A percentile compares a stretch with the other conserved stretches of the same genome.
Evolutionary conservation across 2,888 invertebrate genomes (phyloP).

Genomic region (Drosophila mercatorum): DNA sequence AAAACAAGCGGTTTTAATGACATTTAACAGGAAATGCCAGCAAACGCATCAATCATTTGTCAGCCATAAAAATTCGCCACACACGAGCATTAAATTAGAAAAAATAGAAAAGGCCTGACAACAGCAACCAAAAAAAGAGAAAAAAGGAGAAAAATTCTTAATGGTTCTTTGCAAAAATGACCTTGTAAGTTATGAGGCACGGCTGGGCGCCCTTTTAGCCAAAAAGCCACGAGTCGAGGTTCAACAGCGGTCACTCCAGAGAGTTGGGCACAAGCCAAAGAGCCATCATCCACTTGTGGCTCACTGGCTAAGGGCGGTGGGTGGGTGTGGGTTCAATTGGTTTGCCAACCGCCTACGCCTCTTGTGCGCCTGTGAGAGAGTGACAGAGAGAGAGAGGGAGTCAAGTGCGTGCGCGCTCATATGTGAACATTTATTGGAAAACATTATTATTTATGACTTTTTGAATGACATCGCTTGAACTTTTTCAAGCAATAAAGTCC

Average conservation of each 20-base stretch:
- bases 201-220: slow-evolving; percentile 57
- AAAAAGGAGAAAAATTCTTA: slow-evolving; percentile 48
- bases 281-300: slow-evolving; percentile 56
- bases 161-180: slow-evolving; percentile 73
- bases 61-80: slow-evolving; percentile 81
- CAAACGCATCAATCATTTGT: slow-evolving; percentile 80
- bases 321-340: slow-evolving; percentile 57
- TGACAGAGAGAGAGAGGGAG: slow-evolving; percentile 6
- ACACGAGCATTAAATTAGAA: slow-evolving; percentile 71
- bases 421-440: slow-evolving; percentile 83
- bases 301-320: slow-evolving; percentile 29
- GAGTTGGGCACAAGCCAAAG: slow-evolving; percentile 14
- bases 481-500: slow-evolving; percentile 77
- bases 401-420: slow-evolving; percentile 73
- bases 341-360: slow-evolving; percentile 24
- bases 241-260: slow-evolving; percentile 68
- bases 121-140: slow-evolving; percentile 35
- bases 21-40: slow-evolving; percentile 74
- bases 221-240: slow-evolving; percentile 45
- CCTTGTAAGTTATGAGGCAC: slow-evolving; percentile 76
- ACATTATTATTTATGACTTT: slow-evolving; percentile 83
- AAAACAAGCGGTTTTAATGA: slow-evolving; percentile 64
- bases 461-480: slow-evolving; percentile 82
- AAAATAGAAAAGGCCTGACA: slow-evolving; percentile 22
- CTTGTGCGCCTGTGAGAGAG: background rate